phyloP scores from a whole-genome alignment of 2,113 vertebrate species.

The Psephotus haematonotus region DNA sequence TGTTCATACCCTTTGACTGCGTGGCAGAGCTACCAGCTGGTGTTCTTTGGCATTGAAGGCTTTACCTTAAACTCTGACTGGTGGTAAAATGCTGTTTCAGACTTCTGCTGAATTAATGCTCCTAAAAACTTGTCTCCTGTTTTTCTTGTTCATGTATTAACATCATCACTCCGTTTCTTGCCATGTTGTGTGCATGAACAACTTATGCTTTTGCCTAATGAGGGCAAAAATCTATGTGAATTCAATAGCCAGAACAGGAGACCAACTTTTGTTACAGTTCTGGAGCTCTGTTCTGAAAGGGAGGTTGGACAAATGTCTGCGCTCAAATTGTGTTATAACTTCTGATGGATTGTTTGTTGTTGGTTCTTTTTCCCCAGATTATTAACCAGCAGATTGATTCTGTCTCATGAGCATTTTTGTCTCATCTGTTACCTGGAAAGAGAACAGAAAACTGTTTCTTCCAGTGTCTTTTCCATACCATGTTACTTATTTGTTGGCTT shows the following conservation, averaged over 20 bases:
- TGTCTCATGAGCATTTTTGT: neutral
- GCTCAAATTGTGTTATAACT: neutral
- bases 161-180: neutral
- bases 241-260: neutral
- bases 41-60: neutral
- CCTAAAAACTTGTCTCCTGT: neutral
- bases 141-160: neutral
- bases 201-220: neutral
- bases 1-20: neutral
- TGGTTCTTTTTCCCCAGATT: neutral
- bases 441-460: neutral
- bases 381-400: neutral
- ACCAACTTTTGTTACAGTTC: neutral
- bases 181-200: neutral
- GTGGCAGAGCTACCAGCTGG: neutral
- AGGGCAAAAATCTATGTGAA: neutral
- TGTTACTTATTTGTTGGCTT: neutral
- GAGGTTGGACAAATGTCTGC: neutral
- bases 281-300: neutral
- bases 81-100: neutral
- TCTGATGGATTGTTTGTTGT: neutral
- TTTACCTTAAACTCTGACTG: neutral
- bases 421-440: neutral
- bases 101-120: neutral
- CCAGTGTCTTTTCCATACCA: neutral